Conservation (phyloP, 2,113 vertebrate genomes). For the Tragelaphus scriptus region DNA sequence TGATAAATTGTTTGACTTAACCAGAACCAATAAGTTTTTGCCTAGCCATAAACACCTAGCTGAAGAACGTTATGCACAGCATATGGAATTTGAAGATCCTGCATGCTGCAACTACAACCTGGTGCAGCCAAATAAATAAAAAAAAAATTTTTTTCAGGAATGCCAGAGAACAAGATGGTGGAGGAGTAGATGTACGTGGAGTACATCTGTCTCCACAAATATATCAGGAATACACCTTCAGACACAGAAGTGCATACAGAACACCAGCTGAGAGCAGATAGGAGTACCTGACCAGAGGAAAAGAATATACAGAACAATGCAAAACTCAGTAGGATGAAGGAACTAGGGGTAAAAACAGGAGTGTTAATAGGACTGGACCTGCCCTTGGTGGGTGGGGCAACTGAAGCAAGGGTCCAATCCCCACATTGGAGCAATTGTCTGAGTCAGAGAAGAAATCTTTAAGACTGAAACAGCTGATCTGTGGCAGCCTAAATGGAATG, state of each 20-base stretch:
- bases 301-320: neutral
- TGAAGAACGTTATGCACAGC: neutral
- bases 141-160: no score
- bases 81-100: neutral
- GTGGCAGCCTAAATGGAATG: neutral
- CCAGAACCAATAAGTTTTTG: neutral
- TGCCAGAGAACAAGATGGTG: neutral
- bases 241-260: neutral
- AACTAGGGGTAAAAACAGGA: neutral
- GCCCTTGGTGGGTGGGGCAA: neutral
- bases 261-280: neutral
- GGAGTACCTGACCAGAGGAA: neutral
- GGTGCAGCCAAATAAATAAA: neutral
- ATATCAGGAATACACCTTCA: neutral
- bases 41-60: neutral
- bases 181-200: neutral
- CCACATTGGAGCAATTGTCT: neutral
- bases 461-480: neutral
- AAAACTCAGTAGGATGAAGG: neutral
- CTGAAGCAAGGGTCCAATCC: neutral
- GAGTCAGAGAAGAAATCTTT: neutral
- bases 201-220: neutral
- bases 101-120: neutral
- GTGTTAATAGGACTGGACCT: neutral
- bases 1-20: neutral